phyloP scores from a whole-genome alignment of 2,113 vertebrate species.

The Rana temporaria region DNA sequence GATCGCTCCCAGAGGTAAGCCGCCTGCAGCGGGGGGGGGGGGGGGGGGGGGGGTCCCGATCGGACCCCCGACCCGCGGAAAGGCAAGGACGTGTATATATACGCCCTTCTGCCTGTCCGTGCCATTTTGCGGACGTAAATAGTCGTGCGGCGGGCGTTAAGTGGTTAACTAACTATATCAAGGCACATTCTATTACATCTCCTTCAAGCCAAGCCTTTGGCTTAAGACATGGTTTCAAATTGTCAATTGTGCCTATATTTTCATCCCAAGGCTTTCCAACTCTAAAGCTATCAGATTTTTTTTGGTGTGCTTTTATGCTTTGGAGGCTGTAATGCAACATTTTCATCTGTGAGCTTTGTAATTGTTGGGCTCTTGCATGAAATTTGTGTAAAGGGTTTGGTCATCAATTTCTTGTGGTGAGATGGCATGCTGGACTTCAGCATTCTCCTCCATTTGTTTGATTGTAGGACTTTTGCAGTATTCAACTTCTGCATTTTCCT shows the following conservation, averaged over 20 bases:
- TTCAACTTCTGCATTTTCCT: neutral
- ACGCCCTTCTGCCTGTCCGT: too few species aligned
- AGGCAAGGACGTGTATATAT: too few species aligned
- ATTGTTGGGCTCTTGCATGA: neutral
- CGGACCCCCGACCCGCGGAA: too few species aligned
- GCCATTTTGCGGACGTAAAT: too few species aligned
- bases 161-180: slow-evolving; percentile 15
- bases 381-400: neutral
- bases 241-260: neutral
- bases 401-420: neutral
- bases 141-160: too few species aligned
- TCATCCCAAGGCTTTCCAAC: slow-evolving; percentile 21
- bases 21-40: too few species aligned
- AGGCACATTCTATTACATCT: neutral
- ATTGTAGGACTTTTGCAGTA: too few species aligned
- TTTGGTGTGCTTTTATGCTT: slow-evolving; percentile 23
- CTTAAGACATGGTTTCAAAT: slow-evolving; percentile 2
- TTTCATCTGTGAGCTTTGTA: neutral
- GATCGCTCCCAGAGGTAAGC: too few species aligned
- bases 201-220: slow-evolving; percentile 23
- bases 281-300: too few species aligned
- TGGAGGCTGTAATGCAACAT: neutral
- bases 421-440: neutral
- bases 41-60: too few species aligned
- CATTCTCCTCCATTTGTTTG: neutral